phyloP scores from a whole-genome alignment of 2,888 invertebrate species.

The Ectemnius lituratus region DNA sequence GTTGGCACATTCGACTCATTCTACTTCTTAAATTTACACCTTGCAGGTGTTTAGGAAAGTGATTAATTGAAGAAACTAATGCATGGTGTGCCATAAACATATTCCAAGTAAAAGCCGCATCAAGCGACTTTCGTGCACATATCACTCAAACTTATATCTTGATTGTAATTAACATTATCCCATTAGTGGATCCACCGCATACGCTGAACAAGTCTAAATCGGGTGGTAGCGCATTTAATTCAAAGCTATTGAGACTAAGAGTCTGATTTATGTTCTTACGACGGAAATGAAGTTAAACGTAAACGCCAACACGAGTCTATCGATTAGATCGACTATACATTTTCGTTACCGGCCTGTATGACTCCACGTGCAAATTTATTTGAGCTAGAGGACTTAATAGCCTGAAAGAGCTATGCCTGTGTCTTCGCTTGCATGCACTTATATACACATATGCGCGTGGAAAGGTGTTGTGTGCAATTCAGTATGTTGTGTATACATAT shows the following conservation, averaged over 20 bases:
- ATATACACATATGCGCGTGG: constrained; percentile 63
- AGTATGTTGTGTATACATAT: constrained; percentile 58
- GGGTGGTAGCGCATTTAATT: constrained; percentile 29
- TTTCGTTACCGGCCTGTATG: constrained; percentile 39
- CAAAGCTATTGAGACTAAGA: constrained; percentile 31
- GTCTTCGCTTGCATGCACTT: constrained; percentile 53
- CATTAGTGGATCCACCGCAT: constrained; percentile 21
- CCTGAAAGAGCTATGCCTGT: constrained; percentile 51
- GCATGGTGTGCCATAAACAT: constrained; percentile 24
- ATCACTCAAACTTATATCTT: constrained; percentile 3
- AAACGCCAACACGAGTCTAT: constrained; percentile 62
- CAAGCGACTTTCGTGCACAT: constrained; percentile 17
- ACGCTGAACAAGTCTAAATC: constrained; percentile 28
- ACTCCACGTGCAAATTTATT: constrained; percentile 52
- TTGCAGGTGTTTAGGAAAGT: constrained; percentile 41
- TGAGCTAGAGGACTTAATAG: constrained; percentile 61
- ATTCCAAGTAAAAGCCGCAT: constrained; percentile 18
- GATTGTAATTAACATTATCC: constrained; percentile 22
- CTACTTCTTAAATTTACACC: constrained; percentile 22
- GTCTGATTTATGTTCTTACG: constrained; percentile 32
- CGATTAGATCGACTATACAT: constrained; percentile 49
- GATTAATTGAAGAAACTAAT: constrained; percentile 46
- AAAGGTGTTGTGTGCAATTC: constrained; percentile 60
- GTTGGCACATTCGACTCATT: constrained; percentile 53
- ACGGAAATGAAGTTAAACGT: constrained; percentile 38